Evolutionary conservation across 1,140 invertebrate species (phyloP), one percentile per base, ranked within the genome.

Genomic region (Tenebrio molitor): DNA sequence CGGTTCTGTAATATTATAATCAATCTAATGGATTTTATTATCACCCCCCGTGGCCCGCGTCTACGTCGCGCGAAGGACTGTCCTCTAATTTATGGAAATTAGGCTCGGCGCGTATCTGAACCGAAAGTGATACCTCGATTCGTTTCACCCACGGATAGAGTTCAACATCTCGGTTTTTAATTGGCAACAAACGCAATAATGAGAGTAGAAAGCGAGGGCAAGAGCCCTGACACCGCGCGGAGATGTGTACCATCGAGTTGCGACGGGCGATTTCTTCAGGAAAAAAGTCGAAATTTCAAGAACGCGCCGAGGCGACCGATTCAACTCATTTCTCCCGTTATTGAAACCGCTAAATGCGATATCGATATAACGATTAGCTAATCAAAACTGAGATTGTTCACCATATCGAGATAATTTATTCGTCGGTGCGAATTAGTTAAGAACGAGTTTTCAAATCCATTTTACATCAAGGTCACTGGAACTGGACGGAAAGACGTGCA

Each of bases 1-100:
- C 71, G 71, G 71, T 72, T 72, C 42, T 72, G n/a, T 62, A 67
- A 65, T 41, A 42, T 65, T 71, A 71, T 29, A 64, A 64, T 71
- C 69, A 65, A 70, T 71, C 69, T 71, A 65, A 65, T 71, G 58
- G 50, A 64, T 68, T 72, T 62, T 58, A 68, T 50, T 23, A n/a
- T 14, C 36, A 50, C 63, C 69, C 62, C 41, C 17, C 68, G 29
- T 8, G 33, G 14, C 14, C 15, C 16, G 23, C 14, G 12, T 10
- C 34, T 19, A 25, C 19, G 39, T 39, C 46, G 14, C 46, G 14
- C 41, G 67, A 69, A 69, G 46, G 68, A 70, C 68, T 36, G 58
- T 62, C 50, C 29, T 70, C 53, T 70, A 70, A 62, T 70, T 70
- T 70, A 70, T 62, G 68, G 41, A 39, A 70, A 62, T 70, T 25